Evolutionary conservation across 2,888 invertebrate genomes (phyloP).

Genomic region (Dorcus parallelipipedus): DNA sequence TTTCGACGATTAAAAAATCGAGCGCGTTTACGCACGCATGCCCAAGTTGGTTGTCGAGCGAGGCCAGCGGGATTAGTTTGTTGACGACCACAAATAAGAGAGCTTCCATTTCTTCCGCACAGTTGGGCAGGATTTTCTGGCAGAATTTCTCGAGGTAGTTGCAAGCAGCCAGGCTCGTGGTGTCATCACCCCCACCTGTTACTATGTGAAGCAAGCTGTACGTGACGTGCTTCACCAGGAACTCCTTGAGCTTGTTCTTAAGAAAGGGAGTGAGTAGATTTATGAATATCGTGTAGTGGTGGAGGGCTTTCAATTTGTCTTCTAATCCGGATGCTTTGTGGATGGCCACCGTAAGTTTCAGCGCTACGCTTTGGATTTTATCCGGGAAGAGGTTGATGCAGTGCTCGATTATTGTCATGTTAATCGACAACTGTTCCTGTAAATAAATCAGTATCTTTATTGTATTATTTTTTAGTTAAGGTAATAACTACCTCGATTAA

Average conservation of each 20-base stretch:
- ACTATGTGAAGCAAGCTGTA: conserved; percentile 55
- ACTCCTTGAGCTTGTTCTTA: conserved; percentile 50
- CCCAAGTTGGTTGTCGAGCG: conserved; percentile 42
- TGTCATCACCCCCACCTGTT: conserved; percentile 31
- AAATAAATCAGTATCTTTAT: conserved; percentile 1
- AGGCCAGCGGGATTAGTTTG: conserved; percentile 50
- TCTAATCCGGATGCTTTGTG: conserved; percentile 50
- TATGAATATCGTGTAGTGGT: conserved; percentile 56
- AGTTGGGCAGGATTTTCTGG: conserved; percentile 46
- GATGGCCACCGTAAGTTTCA: conserved; percentile 52
- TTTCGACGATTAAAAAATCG: conserved; percentile 54
- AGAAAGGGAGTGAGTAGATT: conserved; percentile 48
- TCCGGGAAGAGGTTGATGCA: conserved; percentile 45
- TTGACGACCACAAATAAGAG: conserved; percentile 55
- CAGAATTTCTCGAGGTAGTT: conserved; percentile 51
- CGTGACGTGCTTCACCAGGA: conserved; percentile 56
- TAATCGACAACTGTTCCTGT: conserved; percentile 7
- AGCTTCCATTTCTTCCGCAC: conserved; percentile 48
- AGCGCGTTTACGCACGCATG: conserved; percentile 49
- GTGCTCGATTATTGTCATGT: conserved; percentile 19
- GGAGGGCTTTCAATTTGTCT: conserved; percentile 54
- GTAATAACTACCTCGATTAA: conserved; percentile 46
- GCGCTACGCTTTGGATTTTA: conserved; percentile 55
- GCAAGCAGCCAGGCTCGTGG: conserved; percentile 36
- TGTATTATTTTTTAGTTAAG: no score